Percentiles rank a stretch among this genome's conserved stretches.
Conservation (phyloP, 2,888 invertebrate species). For the Cataglyphis albicans region DNA sequence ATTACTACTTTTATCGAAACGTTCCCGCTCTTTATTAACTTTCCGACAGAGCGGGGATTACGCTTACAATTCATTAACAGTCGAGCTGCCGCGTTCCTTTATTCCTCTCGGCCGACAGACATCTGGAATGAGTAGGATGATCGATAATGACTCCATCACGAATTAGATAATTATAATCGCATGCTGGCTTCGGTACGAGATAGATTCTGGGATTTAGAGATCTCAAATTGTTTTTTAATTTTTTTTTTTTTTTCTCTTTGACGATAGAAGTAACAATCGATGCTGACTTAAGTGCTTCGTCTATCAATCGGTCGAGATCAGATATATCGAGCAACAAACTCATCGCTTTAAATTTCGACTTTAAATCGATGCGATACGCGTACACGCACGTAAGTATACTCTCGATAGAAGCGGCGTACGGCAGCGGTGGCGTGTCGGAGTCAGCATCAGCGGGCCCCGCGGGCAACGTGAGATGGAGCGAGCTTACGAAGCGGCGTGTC, state of each 20-base stretch:
- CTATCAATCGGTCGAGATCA: constrained; percentile 41
- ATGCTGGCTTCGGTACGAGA: not conserved
- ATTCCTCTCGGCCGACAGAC: not conserved
- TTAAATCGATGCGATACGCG: constrained; percentile 59
- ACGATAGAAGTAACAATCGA: not conserved
- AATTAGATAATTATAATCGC: constrained; percentile 14
- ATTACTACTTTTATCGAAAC: constrained; percentile 37
- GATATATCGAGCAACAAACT: constrained; percentile 43
- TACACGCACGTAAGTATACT: constrained; percentile 63
- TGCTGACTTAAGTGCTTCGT: not conserved
- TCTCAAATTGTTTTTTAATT: not conserved
- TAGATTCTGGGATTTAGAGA: not conserved
- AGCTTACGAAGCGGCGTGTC: constrained; percentile 40
- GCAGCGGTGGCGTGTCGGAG: constrained; percentile 62
- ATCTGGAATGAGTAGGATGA: not conserved
- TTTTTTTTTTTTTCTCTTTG: not conserved
- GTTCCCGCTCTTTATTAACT: constrained; percentile 25
- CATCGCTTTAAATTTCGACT: constrained; percentile 47
- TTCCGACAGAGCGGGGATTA: constrained; percentile 1
- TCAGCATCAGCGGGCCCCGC: constrained; percentile 65
- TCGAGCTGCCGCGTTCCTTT: not conserved
- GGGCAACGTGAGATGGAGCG: constrained; percentile 64
- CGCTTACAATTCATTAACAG: not conserved
- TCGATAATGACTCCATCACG: constrained; percentile 18
- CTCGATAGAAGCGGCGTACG: constrained; percentile 35